Evolutionary conservation across 2,797 vertebrate species (phyloP).

Genomic region (Zenarchopterus dispar): DNA sequence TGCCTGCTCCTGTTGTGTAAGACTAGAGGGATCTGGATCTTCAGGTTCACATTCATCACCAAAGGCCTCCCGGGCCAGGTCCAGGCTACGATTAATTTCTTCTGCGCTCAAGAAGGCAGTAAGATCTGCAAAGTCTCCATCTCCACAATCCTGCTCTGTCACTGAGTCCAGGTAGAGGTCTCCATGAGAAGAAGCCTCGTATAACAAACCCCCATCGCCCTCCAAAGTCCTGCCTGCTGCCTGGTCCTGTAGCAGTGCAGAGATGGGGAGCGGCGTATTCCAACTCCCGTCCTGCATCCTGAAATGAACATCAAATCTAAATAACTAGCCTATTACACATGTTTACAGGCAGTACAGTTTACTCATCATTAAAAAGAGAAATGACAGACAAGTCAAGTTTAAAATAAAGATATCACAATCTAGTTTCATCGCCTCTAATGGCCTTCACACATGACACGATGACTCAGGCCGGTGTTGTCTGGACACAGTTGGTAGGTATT

Average conservation of each 20-base stretch:
- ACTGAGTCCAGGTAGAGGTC: slow-evolving; percentile 86
- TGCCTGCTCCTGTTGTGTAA: slow-evolving; percentile 69
- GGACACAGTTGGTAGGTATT: slow-evolving; percentile 74
- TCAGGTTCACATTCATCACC: slow-evolving; percentile 72
- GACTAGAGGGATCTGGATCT: slow-evolving; percentile 67
- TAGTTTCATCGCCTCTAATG: slow-evolving; percentile 1
- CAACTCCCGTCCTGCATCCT: slow-evolving; percentile 89
- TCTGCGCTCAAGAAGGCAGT: slow-evolving; percentile 94
- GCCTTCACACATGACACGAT: slow-evolving; percentile 43
- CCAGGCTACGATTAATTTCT: slow-evolving; percentile 92
- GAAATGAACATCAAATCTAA: slow-evolving; percentile 64
- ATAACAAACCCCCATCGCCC: slow-evolving; percentile 75
- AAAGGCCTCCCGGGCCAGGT: slow-evolving; percentile 92
- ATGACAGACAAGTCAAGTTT: slow-evolving; percentile 28
- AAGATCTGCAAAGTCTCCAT: slow-evolving; percentile 84
- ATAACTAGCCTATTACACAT: slow-evolving; percentile 4
- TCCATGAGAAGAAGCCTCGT: slow-evolving; percentile 85
- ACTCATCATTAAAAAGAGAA: slow-evolving; percentile 5
- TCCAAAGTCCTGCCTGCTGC: slow-evolving; percentile 71
- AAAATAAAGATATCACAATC: slow-evolving; percentile 45
- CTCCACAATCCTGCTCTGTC: slow-evolving; percentile 83
- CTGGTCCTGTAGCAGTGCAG: slow-evolving; percentile 82
- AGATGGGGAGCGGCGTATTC: slow-evolving; percentile 82
- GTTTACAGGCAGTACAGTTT: slow-evolving; percentile 1
- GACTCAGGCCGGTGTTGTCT: slow-evolving; percentile 71